Conservation (phyloP, 2,888 invertebrate genomes). For the Rotaria socialis region DNA sequence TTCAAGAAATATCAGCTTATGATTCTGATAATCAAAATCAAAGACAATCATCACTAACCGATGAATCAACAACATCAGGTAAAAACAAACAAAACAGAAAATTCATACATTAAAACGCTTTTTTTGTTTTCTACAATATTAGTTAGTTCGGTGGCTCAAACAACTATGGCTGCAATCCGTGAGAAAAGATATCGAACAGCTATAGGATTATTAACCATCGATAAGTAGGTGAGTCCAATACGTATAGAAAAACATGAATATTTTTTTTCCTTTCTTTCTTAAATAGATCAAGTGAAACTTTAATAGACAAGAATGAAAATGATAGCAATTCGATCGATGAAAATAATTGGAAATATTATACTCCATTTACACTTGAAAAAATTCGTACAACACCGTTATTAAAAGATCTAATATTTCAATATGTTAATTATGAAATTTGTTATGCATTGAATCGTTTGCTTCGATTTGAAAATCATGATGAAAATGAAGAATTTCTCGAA, state of each 20-base stretch:
- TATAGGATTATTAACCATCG: neutral
- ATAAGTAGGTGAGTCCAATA: neutral
- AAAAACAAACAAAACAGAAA: neutral
- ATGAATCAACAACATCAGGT: neutral
- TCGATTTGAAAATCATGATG: neutral
- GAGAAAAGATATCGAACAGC: neutral
- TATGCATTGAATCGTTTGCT: neutral
- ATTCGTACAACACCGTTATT: neutral
- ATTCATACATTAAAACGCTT: neutral
- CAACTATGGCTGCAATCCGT: neutral
- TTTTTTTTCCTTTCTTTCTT: neutral
- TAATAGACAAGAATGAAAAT: neutral
- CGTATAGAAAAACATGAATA: neutral
- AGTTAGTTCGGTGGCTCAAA: neutral
- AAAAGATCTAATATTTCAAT: neutral
- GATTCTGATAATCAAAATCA: neutral
- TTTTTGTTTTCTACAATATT: neutral
- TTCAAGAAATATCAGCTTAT: neutral
- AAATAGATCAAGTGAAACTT: neutral
- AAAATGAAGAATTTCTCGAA: slow-evolving; percentile 9
- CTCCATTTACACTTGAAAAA: slow-evolving; percentile 6
- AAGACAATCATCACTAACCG: neutral
- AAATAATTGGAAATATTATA: neutral
- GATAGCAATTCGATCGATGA: neutral
- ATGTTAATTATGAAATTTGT: neutral